These are phyloP conservation scores for Cliona cf. orientalis DNA, from an alignment of 37 sponge, comb jelly and placozoan genomes.

Conservation along the genomic window DNA sequence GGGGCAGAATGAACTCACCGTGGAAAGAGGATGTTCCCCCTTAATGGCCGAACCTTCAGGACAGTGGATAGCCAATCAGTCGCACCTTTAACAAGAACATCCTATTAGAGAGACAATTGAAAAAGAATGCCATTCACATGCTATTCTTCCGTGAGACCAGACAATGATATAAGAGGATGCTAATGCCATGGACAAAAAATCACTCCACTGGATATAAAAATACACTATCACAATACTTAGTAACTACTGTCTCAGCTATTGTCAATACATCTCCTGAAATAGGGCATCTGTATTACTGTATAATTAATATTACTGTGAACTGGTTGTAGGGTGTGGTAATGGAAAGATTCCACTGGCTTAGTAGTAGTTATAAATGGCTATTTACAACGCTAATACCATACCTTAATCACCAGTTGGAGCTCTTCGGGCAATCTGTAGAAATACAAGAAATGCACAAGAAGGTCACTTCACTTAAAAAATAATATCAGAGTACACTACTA, in stretches of 20 bases:
- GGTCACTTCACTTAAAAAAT: no score
- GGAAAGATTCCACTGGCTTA: not conserved
- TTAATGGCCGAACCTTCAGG: constrained; percentile 12
- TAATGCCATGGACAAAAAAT: no score
- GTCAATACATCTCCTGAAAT: not conserved
- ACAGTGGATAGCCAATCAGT: constrained; percentile 27
- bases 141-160: no score
- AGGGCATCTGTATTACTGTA: no score
- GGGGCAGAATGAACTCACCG: constrained; percentile 16
- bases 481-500: no score
- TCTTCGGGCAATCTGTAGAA: constrained; percentile 11
- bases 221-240: not conserved
- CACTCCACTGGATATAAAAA: no score
- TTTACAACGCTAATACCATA: not conserved
- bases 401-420: constrained; percentile 25
- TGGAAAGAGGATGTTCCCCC: not conserved
- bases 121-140: not conserved
- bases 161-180: no score
- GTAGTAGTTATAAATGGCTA: not conserved
- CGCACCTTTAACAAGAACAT: constrained; percentile 30
- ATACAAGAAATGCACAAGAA: constrained; percentile 18
- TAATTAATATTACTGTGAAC: no score
- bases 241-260: not conserved
- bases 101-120: constrained; percentile 9
- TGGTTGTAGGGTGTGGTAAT: no score